These are phyloP conservation scores for Diploscapter pachys DNA, from an alignment of 1,140 invertebrate species.

Conservation along the genomic window DNA sequence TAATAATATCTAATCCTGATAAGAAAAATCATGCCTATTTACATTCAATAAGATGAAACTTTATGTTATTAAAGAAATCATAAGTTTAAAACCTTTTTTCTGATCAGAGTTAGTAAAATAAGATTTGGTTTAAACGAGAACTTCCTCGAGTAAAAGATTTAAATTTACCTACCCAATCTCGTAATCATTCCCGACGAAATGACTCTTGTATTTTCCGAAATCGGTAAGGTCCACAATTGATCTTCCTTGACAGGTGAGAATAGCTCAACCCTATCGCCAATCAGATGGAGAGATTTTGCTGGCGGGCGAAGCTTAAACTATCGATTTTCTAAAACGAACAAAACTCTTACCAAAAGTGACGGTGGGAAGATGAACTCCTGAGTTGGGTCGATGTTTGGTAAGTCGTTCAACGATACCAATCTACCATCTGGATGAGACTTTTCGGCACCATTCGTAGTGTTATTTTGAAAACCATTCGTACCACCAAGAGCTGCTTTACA, in stretches of 20 bases:
- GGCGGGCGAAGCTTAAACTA: neutral
- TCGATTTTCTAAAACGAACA: too few species aligned
- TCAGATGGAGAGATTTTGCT: neutral
- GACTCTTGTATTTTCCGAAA: neutral
- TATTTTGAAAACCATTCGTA: slow-evolving; percentile 1
- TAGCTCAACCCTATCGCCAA: neutral
- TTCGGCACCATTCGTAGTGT: slow-evolving; percentile 6
- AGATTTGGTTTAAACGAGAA: too few species aligned
- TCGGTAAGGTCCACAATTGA: neutral
- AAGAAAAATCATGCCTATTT: too few species aligned
- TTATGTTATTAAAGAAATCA: too few species aligned
- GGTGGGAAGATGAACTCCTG: slow-evolving; percentile 91
- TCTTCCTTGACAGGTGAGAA: neutral
- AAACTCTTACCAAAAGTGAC: slow-evolving; percentile 70
- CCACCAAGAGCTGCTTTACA: neutral
- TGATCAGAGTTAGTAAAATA: too few species aligned
- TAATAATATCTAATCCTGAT: too few species aligned
- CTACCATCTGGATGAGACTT: slow-evolving; percentile 17
- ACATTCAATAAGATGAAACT: too few species aligned
- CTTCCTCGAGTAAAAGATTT: neutral
- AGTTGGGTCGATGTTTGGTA: slow-evolving; percentile 73
- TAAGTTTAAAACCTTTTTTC: too few species aligned
- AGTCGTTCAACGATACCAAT: slow-evolving; percentile 68
- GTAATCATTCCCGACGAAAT: slow-evolving; percentile 34
- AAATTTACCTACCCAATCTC: slow-evolving; percentile 15